These are phyloP conservation scores for Argyresthia goedartella DNA, from an alignment of 2,888 invertebrate genomes.

Conservation along the genomic window DNA sequence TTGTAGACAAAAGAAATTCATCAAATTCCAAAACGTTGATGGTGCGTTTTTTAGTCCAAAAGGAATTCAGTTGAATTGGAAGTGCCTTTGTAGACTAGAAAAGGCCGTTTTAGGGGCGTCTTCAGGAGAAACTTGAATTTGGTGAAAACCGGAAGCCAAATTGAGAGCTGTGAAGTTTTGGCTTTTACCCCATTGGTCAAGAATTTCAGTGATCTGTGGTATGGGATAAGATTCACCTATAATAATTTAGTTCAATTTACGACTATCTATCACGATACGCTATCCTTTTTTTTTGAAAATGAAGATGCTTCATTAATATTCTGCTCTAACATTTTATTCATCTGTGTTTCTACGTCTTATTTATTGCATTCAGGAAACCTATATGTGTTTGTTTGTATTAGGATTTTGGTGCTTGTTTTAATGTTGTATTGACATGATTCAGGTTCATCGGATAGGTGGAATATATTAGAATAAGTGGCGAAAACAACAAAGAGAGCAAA, in stretches of 20 bases:
- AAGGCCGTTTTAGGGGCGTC: conserved; percentile 12
- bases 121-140: too few relatives aligned
- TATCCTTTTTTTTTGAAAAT: conserved; percentile 10
- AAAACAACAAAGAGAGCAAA: too few relatives aligned
- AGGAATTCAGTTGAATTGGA: conserved; percentile 10
- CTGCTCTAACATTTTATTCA: conserved; percentile 7
- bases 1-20: too few relatives aligned
- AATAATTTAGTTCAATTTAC: conserved; percentile 13
- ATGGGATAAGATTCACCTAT: conserved; percentile 12
- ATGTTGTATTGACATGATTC: too few relatives aligned
- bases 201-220: conserved; percentile 6
- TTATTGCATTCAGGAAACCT: too few relatives aligned
- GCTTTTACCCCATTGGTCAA: too few relatives aligned
- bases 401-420: too few relatives aligned
- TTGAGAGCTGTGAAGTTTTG: too few relatives aligned
- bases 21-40: conserved; percentile 15
- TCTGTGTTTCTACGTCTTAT: conserved; percentile 7
- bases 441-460: too few relatives aligned
- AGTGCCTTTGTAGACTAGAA: conserved; percentile 6
- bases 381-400: too few relatives aligned
- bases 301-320: not conserved
- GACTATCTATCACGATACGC: conserved; percentile 14
- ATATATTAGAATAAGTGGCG: too few relatives aligned
- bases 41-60: conserved; percentile 11
- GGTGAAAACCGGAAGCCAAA: too few relatives aligned